Percentiles rank a stretch among this genome's conserved stretches.
phyloP scores from a whole-genome alignment of 2,113 vertebrate species.

The Hypanus sabinus region DNA sequence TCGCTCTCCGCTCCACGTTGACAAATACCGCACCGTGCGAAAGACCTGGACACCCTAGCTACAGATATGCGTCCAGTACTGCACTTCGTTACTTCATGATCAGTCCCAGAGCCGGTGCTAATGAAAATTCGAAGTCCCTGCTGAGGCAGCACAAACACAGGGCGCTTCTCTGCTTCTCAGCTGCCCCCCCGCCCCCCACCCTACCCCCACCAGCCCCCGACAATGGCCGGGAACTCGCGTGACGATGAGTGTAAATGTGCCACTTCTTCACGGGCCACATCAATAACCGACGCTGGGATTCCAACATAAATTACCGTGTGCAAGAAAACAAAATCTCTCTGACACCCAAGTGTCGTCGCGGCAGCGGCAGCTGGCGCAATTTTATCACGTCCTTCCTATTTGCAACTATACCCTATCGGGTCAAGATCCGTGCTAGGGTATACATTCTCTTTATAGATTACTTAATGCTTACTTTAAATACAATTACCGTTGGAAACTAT shows the following conservation, averaged over 20 bases:
- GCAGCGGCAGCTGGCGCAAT: neutral
- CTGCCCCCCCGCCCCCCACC: no score
- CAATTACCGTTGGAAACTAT: no score
- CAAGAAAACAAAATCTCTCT: no score
- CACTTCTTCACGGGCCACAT: neutral
- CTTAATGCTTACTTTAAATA: no score
- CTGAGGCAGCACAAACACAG: neutral
- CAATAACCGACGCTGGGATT: neutral
- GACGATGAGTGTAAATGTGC: neutral
- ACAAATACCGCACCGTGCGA: no score
- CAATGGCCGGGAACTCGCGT: neutral
- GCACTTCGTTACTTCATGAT: neutral
- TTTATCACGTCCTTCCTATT: neutral
- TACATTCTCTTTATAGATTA: neutral
- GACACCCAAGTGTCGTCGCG: no score
- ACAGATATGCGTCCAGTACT: no score
- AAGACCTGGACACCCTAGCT: no score
- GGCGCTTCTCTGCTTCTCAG: neutral
- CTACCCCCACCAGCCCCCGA: no score
- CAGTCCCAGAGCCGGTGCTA: neutral
- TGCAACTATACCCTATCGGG: neutral
- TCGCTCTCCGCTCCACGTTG: no score
- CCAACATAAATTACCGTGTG: no score
- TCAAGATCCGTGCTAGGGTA: neutral
- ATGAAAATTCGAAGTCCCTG: neutral